Evolutionary conservation across 2,797 vertebrate genomes (phyloP), one percentile per base, ranked within the genome.

Genomic region (Oryzias sinensis): DNA sequence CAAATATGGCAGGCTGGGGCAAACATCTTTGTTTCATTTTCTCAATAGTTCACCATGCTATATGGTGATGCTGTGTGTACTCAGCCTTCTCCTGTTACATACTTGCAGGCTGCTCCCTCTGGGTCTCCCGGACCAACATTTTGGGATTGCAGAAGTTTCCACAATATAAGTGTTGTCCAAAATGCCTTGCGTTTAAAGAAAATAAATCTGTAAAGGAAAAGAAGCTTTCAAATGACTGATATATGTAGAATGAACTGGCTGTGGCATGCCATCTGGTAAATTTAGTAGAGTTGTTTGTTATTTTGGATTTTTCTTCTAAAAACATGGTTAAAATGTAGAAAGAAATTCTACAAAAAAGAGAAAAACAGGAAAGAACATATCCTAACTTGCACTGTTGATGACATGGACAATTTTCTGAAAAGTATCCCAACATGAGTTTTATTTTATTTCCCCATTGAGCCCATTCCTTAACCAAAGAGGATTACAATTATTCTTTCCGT

Each of bases 131-230:
- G 84, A 90, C 89, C 83, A 83, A 86, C 79, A 83, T 27, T 84
- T 88, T 85, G 81, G 86, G 83, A 87, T 82, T 80, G 86, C 67
- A 82, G 84, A 79, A 83, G 82, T 89, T 90, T 89, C 87, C 89
- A 88, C 86, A 87, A 90, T 90, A 88, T 89, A 91, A 87, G 90
- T 91, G 90, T 92, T 91, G 89, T 90, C 89, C 81, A 83, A 80
- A 90, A 90, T 90, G 89, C 88, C 77, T 80, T 61, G 56, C 82
- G 87, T 82, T 88, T 90, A 85, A 22, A 84, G 81, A 89, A 90
- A 90, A 90, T 87, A 88, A 89, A 89, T 72, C 70, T 83, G 77
- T 83, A 82, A 80, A 63, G 72, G 50, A 80, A 70, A 50, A 22
- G 0, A 16, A 44, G 56, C 14, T 49, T 77, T 72, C 68, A 18